Conservation (phyloP, 2,888 invertebrate species). For the Laspeyria flexula region DNA sequence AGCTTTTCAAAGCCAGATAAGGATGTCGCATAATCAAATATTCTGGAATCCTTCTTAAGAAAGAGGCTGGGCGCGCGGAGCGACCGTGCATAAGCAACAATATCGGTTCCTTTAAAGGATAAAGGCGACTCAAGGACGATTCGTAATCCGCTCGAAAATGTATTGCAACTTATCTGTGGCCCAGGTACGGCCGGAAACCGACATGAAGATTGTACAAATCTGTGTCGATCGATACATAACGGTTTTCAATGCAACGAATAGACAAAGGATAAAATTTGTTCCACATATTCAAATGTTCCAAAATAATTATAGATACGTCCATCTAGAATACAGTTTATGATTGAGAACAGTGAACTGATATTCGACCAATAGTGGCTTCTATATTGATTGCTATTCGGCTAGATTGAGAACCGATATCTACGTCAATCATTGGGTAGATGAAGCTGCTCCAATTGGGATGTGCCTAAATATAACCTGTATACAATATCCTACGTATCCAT, state of each 20-base stretch:
- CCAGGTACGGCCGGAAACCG: constrained; percentile 52
- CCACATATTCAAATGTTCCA: not conserved
- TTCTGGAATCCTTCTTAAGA: constrained; percentile 75
- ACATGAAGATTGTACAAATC: constrained; percentile 40
- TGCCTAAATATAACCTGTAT: not conserved
- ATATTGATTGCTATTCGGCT: not conserved
- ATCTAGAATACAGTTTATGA: not conserved
- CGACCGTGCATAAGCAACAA: constrained; percentile 77
- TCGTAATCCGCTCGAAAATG: constrained; percentile 70
- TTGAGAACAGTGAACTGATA: not conserved
- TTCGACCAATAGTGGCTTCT: not conserved
- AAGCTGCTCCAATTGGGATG: not conserved
- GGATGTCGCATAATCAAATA: constrained; percentile 78
- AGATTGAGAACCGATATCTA: constrained; percentile 1
- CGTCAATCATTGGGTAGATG: not conserved
- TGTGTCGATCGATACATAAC: constrained; percentile 26
- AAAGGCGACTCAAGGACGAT: constrained; percentile 71
- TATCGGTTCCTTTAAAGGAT: constrained; percentile 77
- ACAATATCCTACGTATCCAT: too few species aligned
- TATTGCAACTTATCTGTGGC: constrained; percentile 58
- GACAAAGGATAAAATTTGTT: not conserved
- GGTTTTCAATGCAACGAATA: not conserved
- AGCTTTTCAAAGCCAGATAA: constrained; percentile 74
- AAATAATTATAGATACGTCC: not conserved
- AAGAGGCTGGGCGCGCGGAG: constrained; percentile 62